A percentile compares a stretch with the other conserved stretches of the same genome.
Evolutionary conservation across 2,113 vertebrate genomes (phyloP).

Genomic region (Okapia johnstoni): DNA sequence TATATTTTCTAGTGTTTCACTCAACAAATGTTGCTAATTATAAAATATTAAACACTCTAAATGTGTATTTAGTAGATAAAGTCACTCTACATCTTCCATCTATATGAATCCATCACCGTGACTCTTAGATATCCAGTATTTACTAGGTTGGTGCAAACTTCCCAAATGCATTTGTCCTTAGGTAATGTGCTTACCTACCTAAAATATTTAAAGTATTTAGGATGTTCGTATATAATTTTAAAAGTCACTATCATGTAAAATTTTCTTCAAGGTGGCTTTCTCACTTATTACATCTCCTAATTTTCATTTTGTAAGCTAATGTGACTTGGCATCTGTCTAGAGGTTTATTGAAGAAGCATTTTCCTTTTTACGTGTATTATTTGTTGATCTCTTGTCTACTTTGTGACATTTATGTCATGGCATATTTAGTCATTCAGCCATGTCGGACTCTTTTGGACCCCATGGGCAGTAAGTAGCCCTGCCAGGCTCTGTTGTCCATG

Average conservation of each 20-base stretch:
- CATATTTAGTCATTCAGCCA: too few species aligned
- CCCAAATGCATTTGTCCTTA: background rate
- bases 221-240: background rate
- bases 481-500: too few species aligned
- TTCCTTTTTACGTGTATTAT: background rate
- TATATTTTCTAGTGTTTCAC: background rate
- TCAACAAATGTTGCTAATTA: background rate
- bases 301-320: background rate
- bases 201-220: background rate
- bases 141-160: background rate
- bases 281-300: background rate
- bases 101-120: background rate
- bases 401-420: too few species aligned
- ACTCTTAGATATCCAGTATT: background rate
- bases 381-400: background rate
- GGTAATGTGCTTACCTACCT: background rate
- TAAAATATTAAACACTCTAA: background rate
- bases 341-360: background rate
- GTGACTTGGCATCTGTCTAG: background rate
- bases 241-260: background rate
- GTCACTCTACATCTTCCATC: background rate
- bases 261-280: background rate
- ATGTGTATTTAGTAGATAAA: background rate
- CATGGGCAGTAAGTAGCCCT: too few species aligned
- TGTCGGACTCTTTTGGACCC: too few species aligned